Evolutionary conservation across 92 coral and sea anemone species (phyloP).

Genomic region (Actinostola sp.): DNA sequence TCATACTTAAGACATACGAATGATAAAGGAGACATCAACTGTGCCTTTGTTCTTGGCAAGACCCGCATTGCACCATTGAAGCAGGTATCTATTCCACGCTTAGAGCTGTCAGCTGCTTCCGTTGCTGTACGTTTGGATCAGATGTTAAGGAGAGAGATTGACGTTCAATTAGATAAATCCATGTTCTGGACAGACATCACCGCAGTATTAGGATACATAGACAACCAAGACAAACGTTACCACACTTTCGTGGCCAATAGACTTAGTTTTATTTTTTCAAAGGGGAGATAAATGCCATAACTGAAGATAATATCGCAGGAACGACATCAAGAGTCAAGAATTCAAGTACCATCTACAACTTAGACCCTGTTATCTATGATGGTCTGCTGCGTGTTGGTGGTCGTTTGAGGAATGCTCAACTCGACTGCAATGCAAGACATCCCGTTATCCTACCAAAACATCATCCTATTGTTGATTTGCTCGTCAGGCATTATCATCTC

Average conservation of each 20-base stretch:
- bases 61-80: slow-evolving; percentile 33
- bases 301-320: neutral
- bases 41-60: slow-evolving; percentile 27
- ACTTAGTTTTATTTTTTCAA: slow-evolving; percentile 22
- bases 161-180: slow-evolving; percentile 4
- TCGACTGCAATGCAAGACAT: slow-evolving; percentile 26
- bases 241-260: slow-evolving; percentile 39
- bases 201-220: slow-evolving; percentile 22
- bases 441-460: slow-evolving; percentile 52
- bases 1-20: slow-evolving; percentile 14
- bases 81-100: slow-evolving; percentile 23
- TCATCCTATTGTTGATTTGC: slow-evolving; percentile 42
- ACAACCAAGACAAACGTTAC: slow-evolving; percentile 26
- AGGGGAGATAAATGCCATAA: slow-evolving; percentile 13
- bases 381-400: slow-evolving; percentile 57
- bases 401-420: slow-evolving; percentile 37
- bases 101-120: slow-evolving; percentile 29
- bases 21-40: neutral
- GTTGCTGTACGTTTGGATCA: slow-evolving; percentile 20
- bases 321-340: slow-evolving; percentile 28
- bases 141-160: slow-evolving; percentile 10
- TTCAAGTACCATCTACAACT: slow-evolving; percentile 36
- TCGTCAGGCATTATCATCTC: slow-evolving; percentile 26
- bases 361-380: slow-evolving; percentile 39
- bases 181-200: slow-evolving; percentile 47